Percentiles rank a stretch among this genome's conserved stretches.
These are phyloP conservation scores for Orestias chungarensis DNA, from an alignment of 2,797 vertebrate genomes.

Conservation along the genomic window DNA sequence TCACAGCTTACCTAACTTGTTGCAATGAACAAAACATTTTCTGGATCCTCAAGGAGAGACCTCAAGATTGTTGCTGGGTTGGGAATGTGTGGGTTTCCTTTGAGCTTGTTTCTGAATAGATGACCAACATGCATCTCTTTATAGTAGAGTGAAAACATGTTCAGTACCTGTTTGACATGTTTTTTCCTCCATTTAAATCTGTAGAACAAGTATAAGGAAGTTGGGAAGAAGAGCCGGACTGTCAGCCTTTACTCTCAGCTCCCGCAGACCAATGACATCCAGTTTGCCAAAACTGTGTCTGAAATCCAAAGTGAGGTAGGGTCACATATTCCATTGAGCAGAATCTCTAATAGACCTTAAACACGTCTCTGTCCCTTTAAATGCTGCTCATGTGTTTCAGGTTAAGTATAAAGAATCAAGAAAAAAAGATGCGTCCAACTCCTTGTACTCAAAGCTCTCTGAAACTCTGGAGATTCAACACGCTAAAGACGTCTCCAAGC, in stretches of 20 bases:
- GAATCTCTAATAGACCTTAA: neutral
- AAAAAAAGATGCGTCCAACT: conserved; percentile 77
- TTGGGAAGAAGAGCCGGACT: conserved; percentile 77
- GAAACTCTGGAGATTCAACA: conserved; percentile 88
- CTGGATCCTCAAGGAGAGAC: too few species aligned
- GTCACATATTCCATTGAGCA: neutral
- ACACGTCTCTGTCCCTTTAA: neutral
- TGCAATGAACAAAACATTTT: too few species aligned
- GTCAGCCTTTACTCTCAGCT: conserved; percentile 87
- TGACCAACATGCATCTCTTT: too few species aligned
- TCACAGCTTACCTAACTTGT: too few species aligned
- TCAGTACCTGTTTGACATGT: too few species aligned
- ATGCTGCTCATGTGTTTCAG: conserved; percentile 55
- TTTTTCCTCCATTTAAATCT: neutral
- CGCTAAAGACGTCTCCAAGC: conserved; percentile 81
- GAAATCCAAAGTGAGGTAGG: conserved; percentile 88
- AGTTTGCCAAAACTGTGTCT: conserved; percentile 83
- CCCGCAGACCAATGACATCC: conserved; percentile 86
- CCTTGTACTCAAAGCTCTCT: conserved; percentile 86
- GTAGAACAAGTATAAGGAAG: conserved; percentile 83
- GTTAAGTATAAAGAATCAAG: conserved; percentile 85
- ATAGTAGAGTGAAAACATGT: neutral
- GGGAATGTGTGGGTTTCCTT: neutral
- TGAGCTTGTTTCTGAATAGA: neutral
- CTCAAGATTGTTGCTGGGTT: too few species aligned